These are phyloP conservation scores for Cranoglanis bouderius DNA, from an alignment of 2,113 vertebrate species.

Conservation along the genomic window DNA sequence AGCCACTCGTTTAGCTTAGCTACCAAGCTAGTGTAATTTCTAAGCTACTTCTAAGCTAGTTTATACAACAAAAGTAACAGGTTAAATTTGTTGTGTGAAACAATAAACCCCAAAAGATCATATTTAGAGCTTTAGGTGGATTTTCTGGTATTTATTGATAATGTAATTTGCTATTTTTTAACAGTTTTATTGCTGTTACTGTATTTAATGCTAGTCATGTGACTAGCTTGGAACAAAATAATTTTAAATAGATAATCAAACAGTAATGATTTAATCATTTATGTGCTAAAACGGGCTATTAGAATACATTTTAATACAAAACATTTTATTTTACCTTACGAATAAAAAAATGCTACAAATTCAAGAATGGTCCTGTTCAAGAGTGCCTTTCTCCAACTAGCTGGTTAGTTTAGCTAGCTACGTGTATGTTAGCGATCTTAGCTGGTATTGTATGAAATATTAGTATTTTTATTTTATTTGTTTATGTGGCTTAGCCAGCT, in stretches of 20 bases:
- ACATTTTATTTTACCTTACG: background rate
- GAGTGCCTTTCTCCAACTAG: background rate
- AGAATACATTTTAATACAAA: background rate
- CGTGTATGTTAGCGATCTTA: background rate
- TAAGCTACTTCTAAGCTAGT: background rate
- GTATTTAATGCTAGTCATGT: background rate
- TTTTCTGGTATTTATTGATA: background rate
- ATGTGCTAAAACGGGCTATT: background rate
- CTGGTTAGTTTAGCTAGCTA: background rate
- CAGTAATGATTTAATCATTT: background rate
- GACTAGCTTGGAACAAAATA: background rate
- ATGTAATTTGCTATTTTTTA: background rate
- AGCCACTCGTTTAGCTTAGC: background rate
- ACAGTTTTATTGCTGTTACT: background rate
- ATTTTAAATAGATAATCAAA: background rate
- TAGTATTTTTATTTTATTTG: background rate
- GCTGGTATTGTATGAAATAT: background rate
- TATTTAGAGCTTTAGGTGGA: background rate
- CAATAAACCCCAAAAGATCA: background rate
- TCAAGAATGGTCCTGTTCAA: background rate
- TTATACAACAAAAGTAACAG: background rate
- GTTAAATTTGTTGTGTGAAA: background rate
- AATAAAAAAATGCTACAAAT: background rate
- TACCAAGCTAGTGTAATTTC: background rate
- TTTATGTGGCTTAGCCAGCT: background rate